These are phyloP conservation scores for Cryptus armator DNA, from an alignment of 2,888 invertebrate genomes.

Conservation along the genomic window DNA sequence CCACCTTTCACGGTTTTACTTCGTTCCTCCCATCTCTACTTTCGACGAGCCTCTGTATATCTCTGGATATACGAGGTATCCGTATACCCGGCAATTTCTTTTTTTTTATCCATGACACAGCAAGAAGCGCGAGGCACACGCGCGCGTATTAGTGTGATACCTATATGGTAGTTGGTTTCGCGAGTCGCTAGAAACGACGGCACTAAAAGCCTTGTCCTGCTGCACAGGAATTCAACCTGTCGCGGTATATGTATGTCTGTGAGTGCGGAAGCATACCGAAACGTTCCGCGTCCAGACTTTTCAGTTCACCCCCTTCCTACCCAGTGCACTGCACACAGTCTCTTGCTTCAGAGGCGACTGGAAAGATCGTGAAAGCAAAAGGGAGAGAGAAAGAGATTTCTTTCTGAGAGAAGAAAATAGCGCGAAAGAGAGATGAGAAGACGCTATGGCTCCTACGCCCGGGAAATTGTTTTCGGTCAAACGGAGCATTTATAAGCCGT, in stretches of 20 bases:
- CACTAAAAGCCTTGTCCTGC: slow-evolving; percentile 42
- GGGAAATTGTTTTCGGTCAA: slow-evolving; percentile 81
- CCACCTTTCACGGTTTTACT: slow-evolving; percentile 7
- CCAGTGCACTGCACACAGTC: slow-evolving; percentile 11
- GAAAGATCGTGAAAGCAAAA: slow-evolving; percentile 31
- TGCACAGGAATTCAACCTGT: slow-evolving; percentile 13
- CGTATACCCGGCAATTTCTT: not conserved
- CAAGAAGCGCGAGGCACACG: slow-evolving; percentile 8
- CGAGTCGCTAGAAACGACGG: slow-evolving; percentile 40
- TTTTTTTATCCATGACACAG: slow-evolving; percentile 23
- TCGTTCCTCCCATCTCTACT: not conserved
- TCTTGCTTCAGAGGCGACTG: not conserved
- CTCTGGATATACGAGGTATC: not conserved
- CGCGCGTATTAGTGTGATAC: slow-evolving; percentile 13
- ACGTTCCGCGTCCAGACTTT: slow-evolving; percentile 31
- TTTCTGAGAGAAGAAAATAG: slow-evolving; percentile 8
- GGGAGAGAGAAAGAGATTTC: not conserved
- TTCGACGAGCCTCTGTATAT: not conserved
- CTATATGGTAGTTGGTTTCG: slow-evolving; percentile 23
- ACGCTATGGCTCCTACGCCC: slow-evolving; percentile 46
- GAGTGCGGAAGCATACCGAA: slow-evolving; percentile 20
- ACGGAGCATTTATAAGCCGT: slow-evolving; percentile 80
- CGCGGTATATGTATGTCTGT: slow-evolving; percentile 14
- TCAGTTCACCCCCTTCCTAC: not conserved
- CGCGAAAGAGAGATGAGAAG: slow-evolving; percentile 17